Evolutionary conservation across 2,888 invertebrate genomes (phyloP).

Genomic region (Synanthedon formicaeformis): DNA sequence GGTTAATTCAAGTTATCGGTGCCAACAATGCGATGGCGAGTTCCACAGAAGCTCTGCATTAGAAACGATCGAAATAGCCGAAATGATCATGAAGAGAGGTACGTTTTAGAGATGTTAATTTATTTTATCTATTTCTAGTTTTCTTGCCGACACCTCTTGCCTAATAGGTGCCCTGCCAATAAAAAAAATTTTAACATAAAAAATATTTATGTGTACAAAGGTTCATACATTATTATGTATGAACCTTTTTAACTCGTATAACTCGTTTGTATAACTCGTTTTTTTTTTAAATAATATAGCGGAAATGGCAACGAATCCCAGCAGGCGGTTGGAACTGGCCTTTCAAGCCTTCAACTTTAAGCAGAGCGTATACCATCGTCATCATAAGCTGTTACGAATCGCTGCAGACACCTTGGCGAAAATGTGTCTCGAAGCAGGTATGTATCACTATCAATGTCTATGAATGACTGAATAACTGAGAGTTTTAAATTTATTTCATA

Average conservation of each 20-base stretch:
- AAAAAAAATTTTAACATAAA: too few species aligned
- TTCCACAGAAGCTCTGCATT: constrained; percentile 30
- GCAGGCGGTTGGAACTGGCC: constrained; percentile 29
- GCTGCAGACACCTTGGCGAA: constrained; percentile 40
- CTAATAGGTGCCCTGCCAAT: too few species aligned
- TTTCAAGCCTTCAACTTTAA: constrained; percentile 31
- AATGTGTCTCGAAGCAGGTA: constrained; percentile 44
- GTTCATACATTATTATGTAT: too few species aligned
- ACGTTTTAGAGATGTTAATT: background rate
- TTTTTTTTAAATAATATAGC: constrained; percentile 17
- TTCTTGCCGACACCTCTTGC: too few species aligned
- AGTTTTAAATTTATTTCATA: too few species aligned
- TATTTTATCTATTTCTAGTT: too few species aligned
- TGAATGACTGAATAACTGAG: too few species aligned
- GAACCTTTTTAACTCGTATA: too few species aligned
- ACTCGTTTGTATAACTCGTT: too few species aligned
- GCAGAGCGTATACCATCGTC: constrained; percentile 48
- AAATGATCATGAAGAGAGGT: constrained; percentile 36
- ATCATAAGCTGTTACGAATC: constrained; percentile 34
- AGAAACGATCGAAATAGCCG: constrained; percentile 33
- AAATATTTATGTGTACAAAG: too few species aligned
- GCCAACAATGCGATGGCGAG: constrained; percentile 40
- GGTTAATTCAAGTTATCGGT: constrained; percentile 19
- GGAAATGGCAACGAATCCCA: constrained; percentile 18
- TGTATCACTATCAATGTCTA: background rate